A percentile compares a stretch with the other conserved stretches of the same genome.
These are phyloP conservation scores for Triplophysa tibetana DNA, from an alignment of 2,113 vertebrate genomes.

Conservation along the genomic window DNA sequence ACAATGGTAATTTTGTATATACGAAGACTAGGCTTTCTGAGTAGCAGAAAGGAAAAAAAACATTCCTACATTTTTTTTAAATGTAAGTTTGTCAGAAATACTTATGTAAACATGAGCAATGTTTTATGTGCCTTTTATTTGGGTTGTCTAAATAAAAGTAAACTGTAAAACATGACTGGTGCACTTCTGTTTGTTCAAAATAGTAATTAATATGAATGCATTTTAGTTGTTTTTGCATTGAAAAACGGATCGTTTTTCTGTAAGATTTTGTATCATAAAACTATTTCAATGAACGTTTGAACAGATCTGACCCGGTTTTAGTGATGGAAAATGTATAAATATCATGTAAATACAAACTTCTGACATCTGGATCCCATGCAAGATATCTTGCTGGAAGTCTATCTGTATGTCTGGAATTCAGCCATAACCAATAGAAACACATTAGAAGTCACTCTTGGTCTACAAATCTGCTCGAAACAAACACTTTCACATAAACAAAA, in stretches of 20 bases:
- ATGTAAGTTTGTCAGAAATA: slow-evolving; percentile 99
- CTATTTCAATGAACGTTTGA: neutral
- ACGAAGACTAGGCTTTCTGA: slow-evolving; percentile 98
- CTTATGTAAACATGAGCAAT: slow-evolving; percentile 99
- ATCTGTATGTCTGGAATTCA: neutral
- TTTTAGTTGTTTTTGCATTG: neutral
- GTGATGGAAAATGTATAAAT: neutral
- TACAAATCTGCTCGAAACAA: neutral
- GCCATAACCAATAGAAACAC: neutral
- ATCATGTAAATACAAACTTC: no score
- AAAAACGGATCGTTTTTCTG: neutral
- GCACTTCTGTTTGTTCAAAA: neutral
- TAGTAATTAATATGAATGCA: neutral
- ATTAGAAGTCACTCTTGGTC: neutral
- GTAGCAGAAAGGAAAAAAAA: slow-evolving; percentile 91
- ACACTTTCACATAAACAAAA: neutral
- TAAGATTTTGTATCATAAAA: no score
- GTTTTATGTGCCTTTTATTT: slow-evolving; percentile 99
- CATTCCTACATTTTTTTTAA: slow-evolving; percentile 98
- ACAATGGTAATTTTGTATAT: slow-evolving; percentile 99
- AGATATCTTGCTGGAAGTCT: neutral
- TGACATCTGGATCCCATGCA: neutral
- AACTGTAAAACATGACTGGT: slow-evolving; percentile 74
- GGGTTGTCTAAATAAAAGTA: slow-evolving; percentile 99
- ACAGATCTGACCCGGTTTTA: neutral